Percentiles rank a stretch among this genome's conserved stretches.
Conservation (phyloP, 37 sponge, comb jelly and placozoan species). For the Hexactinellida sp. region DNA sequence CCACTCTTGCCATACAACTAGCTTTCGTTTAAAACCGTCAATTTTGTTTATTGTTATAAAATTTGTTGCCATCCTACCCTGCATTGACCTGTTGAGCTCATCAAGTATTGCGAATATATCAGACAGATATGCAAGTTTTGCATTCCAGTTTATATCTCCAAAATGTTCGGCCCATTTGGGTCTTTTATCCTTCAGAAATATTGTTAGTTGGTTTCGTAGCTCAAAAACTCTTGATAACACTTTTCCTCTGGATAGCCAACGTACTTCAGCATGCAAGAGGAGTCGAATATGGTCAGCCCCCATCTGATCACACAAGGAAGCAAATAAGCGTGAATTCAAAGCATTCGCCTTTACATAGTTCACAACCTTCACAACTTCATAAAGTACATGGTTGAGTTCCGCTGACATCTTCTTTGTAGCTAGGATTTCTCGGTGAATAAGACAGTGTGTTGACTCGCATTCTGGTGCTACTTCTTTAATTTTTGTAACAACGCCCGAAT, state of each 20-base stretch:
- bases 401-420: neutral
- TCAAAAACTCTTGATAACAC: neutral
- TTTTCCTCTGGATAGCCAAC: neutral
- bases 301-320: neutral
- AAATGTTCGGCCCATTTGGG: too few species aligned
- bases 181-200: neutral
- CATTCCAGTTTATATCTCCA: neutral
- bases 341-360: neutral
- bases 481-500: constrained; percentile 23
- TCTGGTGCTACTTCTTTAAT: constrained; percentile 14
- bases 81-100: neutral
- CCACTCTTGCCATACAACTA: neutral
- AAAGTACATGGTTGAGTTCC: neutral
- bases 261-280: neutral
- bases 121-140: neutral
- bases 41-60: neutral
- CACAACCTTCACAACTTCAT: neutral
- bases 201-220: neutral
- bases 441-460: constrained; percentile 54
- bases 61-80: neutral
- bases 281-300: neutral
- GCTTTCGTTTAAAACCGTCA: neutral
- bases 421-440: constrained; percentile 15
- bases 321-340: neutral
- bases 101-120: neutral